phyloP scores from a whole-genome alignment of 2,797 vertebrate species.

The Siniperca undulata region DNA sequence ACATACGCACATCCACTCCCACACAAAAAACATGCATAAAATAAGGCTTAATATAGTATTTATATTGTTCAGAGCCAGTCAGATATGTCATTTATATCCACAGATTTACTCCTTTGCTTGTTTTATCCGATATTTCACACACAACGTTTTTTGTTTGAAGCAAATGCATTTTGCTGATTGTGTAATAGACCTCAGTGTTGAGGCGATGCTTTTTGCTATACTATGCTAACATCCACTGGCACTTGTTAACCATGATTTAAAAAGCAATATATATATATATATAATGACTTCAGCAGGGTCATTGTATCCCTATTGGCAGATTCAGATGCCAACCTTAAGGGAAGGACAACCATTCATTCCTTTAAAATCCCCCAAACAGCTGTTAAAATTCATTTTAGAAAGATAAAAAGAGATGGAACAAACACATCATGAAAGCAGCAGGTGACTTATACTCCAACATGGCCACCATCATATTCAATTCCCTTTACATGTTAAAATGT shows the following conservation, averaged over 20 bases:
- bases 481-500: slow-evolving; percentile 71
- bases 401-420: slow-evolving; percentile 38
- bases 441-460: slow-evolving; percentile 64
- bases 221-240: slow-evolving; percentile 67
- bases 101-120: slow-evolving; percentile 50
- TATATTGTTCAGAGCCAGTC: slow-evolving; percentile 75
- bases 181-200: slow-evolving; percentile 56
- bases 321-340: slow-evolving; percentile 46
- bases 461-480: slow-evolving; percentile 67
- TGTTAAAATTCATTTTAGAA: slow-evolving; percentile 42
- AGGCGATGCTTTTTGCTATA: slow-evolving; percentile 40
- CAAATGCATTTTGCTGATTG: slow-evolving; percentile 60
- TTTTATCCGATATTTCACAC: slow-evolving; percentile 58
- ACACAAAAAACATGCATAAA: slow-evolving; percentile 82
- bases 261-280: slow-evolving; percentile 51
- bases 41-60: slow-evolving; percentile 81
- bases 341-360: slow-evolving; percentile 35
- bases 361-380: slow-evolving; percentile 52
- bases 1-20: slow-evolving; percentile 76
- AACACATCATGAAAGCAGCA: slow-evolving; percentile 73
- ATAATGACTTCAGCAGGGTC: slow-evolving; percentile 51
- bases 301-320: slow-evolving; percentile 37
- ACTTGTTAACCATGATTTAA: slow-evolving; percentile 65
- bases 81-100: slow-evolving; percentile 58
- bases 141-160: slow-evolving; percentile 47